Conservation (phyloP, 2,797 vertebrate species). For the Hydrocynus forskahlii region DNA sequence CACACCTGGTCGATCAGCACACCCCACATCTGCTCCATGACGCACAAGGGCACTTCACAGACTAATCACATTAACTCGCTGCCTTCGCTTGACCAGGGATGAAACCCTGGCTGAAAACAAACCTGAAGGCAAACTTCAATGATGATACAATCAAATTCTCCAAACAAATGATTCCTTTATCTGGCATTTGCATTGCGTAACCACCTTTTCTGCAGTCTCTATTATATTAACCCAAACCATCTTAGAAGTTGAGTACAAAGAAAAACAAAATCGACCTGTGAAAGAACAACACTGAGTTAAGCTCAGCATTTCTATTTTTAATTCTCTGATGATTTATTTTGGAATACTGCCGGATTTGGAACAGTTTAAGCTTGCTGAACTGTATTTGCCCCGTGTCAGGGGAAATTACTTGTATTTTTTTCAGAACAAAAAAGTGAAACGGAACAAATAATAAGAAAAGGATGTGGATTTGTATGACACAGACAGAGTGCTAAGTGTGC, state of each 20-base stretch:
- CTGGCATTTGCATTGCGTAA: neutral
- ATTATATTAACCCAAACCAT: neutral
- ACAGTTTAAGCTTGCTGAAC: neutral
- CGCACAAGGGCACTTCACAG: slow-evolving; percentile 40
- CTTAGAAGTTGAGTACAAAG: neutral
- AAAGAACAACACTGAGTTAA: neutral
- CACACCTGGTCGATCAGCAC: slow-evolving; percentile 34
- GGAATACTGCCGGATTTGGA: slow-evolving; percentile 12
- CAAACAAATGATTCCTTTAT: slow-evolving; percentile 42
- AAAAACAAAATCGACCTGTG: neutral
- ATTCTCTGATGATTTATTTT: slow-evolving; percentile 21
- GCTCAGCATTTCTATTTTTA: neutral
- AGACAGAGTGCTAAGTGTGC: neutral
- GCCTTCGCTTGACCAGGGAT: slow-evolving; percentile 21
- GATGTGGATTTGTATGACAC: neutral
- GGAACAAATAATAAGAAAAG: slow-evolving; percentile 33
- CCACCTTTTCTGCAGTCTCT: neutral
- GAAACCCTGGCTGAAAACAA: slow-evolving; percentile 53
- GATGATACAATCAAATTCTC: slow-evolving; percentile 62
- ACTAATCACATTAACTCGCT: slow-evolving; percentile 48
- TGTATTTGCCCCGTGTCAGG: neutral
- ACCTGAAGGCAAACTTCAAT: slow-evolving; percentile 54
- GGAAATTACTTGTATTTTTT: slow-evolving; percentile 14
- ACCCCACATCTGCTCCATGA: slow-evolving; percentile 53
- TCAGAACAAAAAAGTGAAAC: slow-evolving; percentile 16